Evolutionary conservation across 2,888 invertebrate genomes (phyloP).

Genomic region (Hemicrepidius hirtus): DNA sequence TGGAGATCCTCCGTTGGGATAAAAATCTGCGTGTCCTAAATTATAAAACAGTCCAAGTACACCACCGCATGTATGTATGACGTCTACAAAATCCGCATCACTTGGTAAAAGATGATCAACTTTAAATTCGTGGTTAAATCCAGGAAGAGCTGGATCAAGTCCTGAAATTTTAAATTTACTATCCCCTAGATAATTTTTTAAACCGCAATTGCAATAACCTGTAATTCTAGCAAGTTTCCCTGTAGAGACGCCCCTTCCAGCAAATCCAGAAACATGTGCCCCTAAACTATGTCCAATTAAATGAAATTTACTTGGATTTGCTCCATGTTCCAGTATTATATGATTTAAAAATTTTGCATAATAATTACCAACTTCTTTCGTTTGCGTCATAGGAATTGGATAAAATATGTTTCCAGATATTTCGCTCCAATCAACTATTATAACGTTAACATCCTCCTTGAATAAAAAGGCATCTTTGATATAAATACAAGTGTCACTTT

Average conservation of each 20-base stretch:
- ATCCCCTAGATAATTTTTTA: neutral
- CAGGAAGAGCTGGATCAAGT: constrained; percentile 79
- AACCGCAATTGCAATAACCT: constrained; percentile 52
- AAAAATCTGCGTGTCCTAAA: constrained; percentile 79
- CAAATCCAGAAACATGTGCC: constrained; percentile 74
- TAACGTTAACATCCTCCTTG: constrained; percentile 73
- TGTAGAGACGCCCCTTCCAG: constrained; percentile 59
- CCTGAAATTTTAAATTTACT: constrained; percentile 65
- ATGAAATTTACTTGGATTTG: constrained; percentile 71
- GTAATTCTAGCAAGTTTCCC: constrained; percentile 61
- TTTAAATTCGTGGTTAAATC: constrained; percentile 73
- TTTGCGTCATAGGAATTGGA: constrained; percentile 64
- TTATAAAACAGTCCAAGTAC: constrained; percentile 76
- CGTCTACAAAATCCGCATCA: constrained; percentile 91
- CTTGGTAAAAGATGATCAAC: constrained; percentile 80
- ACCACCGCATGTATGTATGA: constrained; percentile 90
- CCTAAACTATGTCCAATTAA: constrained; percentile 78
- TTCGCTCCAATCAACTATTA: constrained; percentile 66
- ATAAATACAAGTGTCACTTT: constrained; percentile 69
- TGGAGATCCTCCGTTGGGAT: constrained; percentile 76
- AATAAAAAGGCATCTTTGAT: constrained; percentile 73
- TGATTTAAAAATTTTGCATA: constrained; percentile 71
- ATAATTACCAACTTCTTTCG: constrained; percentile 74
- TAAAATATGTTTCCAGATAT: constrained; percentile 63
- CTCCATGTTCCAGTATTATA: constrained; percentile 65